phyloP scores from a whole-genome alignment of 2,797 vertebrate genomes.

The Siniperca undulata region DNA sequence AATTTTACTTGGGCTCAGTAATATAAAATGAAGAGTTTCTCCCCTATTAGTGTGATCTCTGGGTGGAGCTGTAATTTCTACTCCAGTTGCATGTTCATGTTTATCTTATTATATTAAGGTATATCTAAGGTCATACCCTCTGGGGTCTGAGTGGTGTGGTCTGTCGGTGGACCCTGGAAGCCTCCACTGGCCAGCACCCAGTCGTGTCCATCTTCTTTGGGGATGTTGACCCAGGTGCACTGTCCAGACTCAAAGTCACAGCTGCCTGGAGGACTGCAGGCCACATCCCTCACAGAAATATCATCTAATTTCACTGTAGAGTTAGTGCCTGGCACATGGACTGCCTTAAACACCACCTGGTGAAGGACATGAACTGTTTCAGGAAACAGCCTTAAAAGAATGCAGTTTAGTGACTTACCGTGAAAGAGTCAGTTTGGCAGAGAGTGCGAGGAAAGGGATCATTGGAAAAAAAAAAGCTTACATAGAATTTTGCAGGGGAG shows the following conservation, averaged over 20 bases:
- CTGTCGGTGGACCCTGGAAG: slow-evolving; percentile 69
- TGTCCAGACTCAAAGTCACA: slow-evolving; percentile 86
- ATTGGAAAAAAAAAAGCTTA: slow-evolving; percentile 49
- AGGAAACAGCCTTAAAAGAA: neutral
- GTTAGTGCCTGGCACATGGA: slow-evolving; percentile 38
- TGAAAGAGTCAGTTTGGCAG: neutral
- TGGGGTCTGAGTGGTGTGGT: slow-evolving; percentile 81
- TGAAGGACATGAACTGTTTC: neutral
- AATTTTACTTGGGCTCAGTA: neutral
- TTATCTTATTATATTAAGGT: neutral
- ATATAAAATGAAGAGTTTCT: neutral
- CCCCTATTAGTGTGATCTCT: neutral
- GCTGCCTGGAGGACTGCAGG: slow-evolving; percentile 77
- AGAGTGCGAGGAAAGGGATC: neutral
- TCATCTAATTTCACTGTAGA: slow-evolving; percentile 81
- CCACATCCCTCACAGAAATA: slow-evolving; percentile 74
- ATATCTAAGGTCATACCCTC: slow-evolving; percentile 70
- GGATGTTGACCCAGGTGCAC: slow-evolving; percentile 81
- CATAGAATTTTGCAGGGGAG: slow-evolving; percentile 74
- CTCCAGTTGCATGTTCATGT: neutral
- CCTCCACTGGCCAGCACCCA: slow-evolving; percentile 77
- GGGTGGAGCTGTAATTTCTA: neutral
- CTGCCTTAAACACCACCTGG: slow-evolving; percentile 81
- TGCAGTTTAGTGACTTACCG: neutral
- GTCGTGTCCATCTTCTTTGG: slow-evolving; percentile 67